A percentile compares a stretch with the other conserved stretches of the same genome.
Conservation (phyloP, 2,888 invertebrate species). For the Heliconius aoede region DNA sequence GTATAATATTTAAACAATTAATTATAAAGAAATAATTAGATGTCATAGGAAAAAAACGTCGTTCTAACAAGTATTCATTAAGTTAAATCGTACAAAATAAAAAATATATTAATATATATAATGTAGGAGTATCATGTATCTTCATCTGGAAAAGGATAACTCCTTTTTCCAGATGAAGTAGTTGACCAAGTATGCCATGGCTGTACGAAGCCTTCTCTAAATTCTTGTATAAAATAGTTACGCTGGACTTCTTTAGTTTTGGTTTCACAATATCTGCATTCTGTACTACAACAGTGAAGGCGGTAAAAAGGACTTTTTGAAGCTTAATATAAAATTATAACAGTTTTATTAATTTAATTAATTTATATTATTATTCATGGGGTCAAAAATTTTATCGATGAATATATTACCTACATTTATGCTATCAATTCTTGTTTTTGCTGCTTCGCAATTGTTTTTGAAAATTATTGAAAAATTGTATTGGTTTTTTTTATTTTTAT, state of each 20-base stretch:
- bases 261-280: constrained; percentile 5
- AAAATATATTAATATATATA: constrained; percentile 3
- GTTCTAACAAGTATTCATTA: not conserved
- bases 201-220: constrained; percentile 31
- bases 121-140: too few relatives aligned
- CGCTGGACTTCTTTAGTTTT: constrained; percentile 18
- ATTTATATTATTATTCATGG: too few relatives aligned
- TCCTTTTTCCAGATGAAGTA: constrained; percentile 24
- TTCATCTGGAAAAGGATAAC: too few relatives aligned
- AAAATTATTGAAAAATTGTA: too few relatives aligned
- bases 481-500: too few relatives aligned
- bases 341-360: too few relatives aligned
- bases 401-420: too few relatives aligned
- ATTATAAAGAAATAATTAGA: not conserved
- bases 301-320: too few relatives aligned
- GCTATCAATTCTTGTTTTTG: too few relatives aligned
- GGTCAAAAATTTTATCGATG: too few relatives aligned
- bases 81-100: not conserved
- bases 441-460: too few relatives aligned
- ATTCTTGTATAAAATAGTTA: constrained; percentile 29
- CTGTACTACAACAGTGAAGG: not conserved
- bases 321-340: too few relatives aligned
- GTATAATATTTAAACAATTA: not conserved
- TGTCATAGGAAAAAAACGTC: not conserved
- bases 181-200: constrained; percentile 28